These are phyloP conservation scores for Mylabris sibirica DNA, from an alignment of 2,888 invertebrate species.

Conservation along the genomic window DNA sequence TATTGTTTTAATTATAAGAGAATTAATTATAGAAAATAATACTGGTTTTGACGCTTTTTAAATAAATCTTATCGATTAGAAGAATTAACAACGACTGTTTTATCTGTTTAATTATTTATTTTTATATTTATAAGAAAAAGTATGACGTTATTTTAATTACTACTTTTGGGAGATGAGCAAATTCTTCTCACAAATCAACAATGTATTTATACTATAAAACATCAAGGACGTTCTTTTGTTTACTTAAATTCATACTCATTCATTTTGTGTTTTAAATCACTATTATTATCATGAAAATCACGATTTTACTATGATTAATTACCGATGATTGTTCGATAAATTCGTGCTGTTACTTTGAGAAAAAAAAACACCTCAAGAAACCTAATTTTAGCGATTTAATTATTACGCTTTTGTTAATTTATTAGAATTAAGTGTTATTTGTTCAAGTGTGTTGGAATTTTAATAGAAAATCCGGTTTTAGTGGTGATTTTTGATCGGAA, in stretches of 20 bases:
- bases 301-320: background rate
- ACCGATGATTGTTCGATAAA: background rate
- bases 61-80: background rate
- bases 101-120: background rate
- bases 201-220: background rate
- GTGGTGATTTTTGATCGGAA: background rate
- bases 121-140: background rate
- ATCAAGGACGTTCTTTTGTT: background rate
- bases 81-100: background rate
- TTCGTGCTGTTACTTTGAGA: too few relatives aligned
- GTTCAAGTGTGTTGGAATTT: background rate
- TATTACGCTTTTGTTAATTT: too few relatives aligned
- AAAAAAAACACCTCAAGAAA: background rate
- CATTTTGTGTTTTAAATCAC: background rate
- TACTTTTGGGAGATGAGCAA: conserved; percentile 8
- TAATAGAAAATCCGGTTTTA: background rate
- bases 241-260: background rate
- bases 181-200: background rate
- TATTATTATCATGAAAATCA: background rate
- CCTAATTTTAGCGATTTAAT: too few relatives aligned
- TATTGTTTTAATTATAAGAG: too few relatives aligned
- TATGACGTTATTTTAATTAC: background rate
- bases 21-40: too few relatives aligned
- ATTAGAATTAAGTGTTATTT: too few relatives aligned
- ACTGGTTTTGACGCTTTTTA: too few relatives aligned